Percentiles rank a stretch among this genome's conserved stretches.
phyloP scores from a whole-genome alignment of 2,113 vertebrate genomes.

The Stomatorhinus ivindoensis region DNA sequence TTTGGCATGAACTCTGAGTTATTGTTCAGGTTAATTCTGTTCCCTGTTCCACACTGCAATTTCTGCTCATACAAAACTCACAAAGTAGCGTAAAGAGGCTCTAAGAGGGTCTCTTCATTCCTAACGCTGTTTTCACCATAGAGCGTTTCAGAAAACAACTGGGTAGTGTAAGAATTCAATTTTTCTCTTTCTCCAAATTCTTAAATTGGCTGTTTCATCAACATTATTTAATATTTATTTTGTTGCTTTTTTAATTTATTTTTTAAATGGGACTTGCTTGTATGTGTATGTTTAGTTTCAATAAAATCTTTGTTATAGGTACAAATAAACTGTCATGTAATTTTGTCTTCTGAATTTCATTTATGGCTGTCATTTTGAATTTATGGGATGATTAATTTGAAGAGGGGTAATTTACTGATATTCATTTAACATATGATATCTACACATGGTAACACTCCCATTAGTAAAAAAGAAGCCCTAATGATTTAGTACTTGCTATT shows the following conservation, averaged over 20 bases:
- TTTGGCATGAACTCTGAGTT: neutral
- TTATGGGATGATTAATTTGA: neutral
- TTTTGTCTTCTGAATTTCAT: neutral
- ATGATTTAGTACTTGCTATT: neutral
- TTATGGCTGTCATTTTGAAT: neutral
- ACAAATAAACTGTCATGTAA: neutral
- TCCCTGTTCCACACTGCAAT: neutral
- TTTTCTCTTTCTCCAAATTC: neutral
- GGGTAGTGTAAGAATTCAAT: neutral
- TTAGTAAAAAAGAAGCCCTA: neutral
- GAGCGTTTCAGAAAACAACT: neutral
- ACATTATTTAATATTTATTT: conserved; percentile 76
- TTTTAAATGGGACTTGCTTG: conserved; percentile 54
- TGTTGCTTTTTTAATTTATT: conserved; percentile 61
- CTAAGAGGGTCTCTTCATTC: neutral
- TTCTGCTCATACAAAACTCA: neutral
- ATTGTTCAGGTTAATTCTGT: neutral
- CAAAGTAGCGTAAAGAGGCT: neutral
- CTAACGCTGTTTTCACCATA: neutral
- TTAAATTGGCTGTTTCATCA: neutral
- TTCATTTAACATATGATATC: neutral
- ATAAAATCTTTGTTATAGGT: conserved; percentile 41
- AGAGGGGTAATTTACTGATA: neutral
- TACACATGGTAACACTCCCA: neutral
- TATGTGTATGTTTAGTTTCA: conserved; percentile 53